A percentile compares a stretch with the other conserved stretches of the same genome.
These are phyloP conservation scores for Erebia palarica DNA, from an alignment of 2,888 invertebrate species.

Conservation along the genomic window DNA sequence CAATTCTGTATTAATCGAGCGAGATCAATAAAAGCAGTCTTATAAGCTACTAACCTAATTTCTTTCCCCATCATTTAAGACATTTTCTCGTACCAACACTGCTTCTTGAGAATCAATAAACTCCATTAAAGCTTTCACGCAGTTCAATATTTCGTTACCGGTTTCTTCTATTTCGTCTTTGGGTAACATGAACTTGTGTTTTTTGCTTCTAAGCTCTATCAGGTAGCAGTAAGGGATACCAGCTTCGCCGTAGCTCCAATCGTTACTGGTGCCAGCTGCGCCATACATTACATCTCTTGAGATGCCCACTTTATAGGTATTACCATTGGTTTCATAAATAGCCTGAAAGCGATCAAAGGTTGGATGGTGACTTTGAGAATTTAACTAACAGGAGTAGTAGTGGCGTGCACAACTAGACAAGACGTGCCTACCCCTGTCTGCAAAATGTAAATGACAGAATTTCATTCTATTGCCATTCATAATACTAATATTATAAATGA, in stretches of 20 bases:
- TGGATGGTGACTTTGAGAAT: neutral
- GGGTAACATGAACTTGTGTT: constrained; percentile 65
- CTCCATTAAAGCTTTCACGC: constrained; percentile 65
- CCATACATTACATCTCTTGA: constrained; percentile 73
- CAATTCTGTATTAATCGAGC: no score
- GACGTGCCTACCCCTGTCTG: no score
- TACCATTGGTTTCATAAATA: constrained; percentile 63
- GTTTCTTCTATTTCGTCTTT: constrained; percentile 68
- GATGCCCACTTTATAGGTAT: constrained; percentile 70
- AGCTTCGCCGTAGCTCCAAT: constrained; percentile 66
- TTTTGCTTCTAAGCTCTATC: constrained; percentile 67
- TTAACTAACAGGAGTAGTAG: no score
- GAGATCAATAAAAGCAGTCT: no score
- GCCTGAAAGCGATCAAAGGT: constrained; percentile 51
- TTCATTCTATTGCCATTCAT: no score
- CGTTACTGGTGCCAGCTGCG: constrained; percentile 70
- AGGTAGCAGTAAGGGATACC: constrained; percentile 71
- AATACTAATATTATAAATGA: no score
- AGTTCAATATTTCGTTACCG: constrained; percentile 61
- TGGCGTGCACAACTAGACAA: no score
- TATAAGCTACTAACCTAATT: neutral
- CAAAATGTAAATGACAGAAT: no score
- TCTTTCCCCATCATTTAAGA: neutral
- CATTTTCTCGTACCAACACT: neutral
- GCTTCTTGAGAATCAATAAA: constrained; percentile 54